Conservation (phyloP, 2,113 vertebrate species). For the Periophthalmodon schlosseri region DNA sequence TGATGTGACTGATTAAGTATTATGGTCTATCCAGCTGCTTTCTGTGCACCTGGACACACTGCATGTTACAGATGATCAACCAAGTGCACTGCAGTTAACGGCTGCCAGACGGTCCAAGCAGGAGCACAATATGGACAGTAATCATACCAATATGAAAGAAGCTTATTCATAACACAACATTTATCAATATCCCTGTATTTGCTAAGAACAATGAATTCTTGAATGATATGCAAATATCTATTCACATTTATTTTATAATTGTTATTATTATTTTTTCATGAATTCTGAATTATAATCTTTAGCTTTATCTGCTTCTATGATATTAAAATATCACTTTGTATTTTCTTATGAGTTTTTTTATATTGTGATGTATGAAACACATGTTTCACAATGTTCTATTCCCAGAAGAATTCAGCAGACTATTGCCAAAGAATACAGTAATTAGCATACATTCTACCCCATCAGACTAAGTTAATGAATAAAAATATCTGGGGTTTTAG, state of each 20-base stretch:
- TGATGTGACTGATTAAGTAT: conserved; percentile 39
- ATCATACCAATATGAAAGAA: neutral
- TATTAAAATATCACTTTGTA: too few species aligned
- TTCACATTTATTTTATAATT: too few species aligned
- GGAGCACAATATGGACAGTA: conserved; percentile 35
- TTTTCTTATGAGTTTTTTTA: neutral
- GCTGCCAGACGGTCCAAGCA: conserved; percentile 63
- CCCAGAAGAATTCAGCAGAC: neutral
- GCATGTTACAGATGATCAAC: conserved; percentile 61
- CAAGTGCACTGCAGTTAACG: conserved; percentile 62
- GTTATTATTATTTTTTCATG: too few species aligned
- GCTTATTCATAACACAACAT: conserved; percentile 2
- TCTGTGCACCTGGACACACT: conserved; percentile 54
- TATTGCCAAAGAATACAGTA: neutral
- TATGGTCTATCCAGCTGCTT: conserved; percentile 41
- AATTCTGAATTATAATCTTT: too few species aligned
- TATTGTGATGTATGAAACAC: neutral
- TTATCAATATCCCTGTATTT: neutral
- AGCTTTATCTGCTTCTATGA: too few species aligned
- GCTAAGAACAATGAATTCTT: neutral
- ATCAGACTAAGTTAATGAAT: neutral
- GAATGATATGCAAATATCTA: neutral
- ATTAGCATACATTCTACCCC: neutral
- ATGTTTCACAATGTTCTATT: neutral
- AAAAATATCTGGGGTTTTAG: neutral